Evolutionary conservation across 2,888 invertebrate genomes (phyloP), one percentile per base, ranked within the genome.

Genomic region (Xestia sexstrigata): DNA sequence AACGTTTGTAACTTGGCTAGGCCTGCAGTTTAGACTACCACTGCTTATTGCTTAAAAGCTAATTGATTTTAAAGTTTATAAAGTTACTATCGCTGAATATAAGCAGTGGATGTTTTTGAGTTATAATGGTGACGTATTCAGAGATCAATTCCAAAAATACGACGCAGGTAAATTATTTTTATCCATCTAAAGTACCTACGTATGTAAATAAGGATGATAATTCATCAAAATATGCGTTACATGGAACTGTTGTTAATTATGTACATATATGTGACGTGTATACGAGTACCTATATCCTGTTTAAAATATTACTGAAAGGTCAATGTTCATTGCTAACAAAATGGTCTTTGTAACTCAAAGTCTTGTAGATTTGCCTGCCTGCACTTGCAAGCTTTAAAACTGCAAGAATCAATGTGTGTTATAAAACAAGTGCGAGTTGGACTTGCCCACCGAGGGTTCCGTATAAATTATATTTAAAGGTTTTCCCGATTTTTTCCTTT

Each of bases 321-420:
- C 74, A 71, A 65, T 65, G 63, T 69, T 35, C 63, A 66, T 60
- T 84, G 45, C 79, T 74, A 42, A 26, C 23, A 35, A 30, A 26
- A 9, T 47, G 9, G 13, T 7, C 1, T 47, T 9, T 2, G 23
- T 9, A 30, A 13, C 23, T 78, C 23, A 63, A 76, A 55, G 23
- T 78, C 66, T 55, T 70, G 20, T 55, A 11, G n/a, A 8, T 20
- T 7, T 49, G 8, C 23, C 35, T 35, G 35, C 35, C 2, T 35
- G 3, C n/a, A 49, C 49, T 49, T 52, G 20, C 49, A 52, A 52
- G 49, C 49, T 20, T 17, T 20, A 20, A 45, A 45, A 45, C 45
- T 45, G 42, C 39, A 39, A 39, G 39, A 4, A 39, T 9, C 42
- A 42, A 42, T 42, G 42, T 42, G 42, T 42, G 42, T 39, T 39